phyloP scores from a whole-genome alignment of 2,888 invertebrate species.

The Cosmopolites sordidus region DNA sequence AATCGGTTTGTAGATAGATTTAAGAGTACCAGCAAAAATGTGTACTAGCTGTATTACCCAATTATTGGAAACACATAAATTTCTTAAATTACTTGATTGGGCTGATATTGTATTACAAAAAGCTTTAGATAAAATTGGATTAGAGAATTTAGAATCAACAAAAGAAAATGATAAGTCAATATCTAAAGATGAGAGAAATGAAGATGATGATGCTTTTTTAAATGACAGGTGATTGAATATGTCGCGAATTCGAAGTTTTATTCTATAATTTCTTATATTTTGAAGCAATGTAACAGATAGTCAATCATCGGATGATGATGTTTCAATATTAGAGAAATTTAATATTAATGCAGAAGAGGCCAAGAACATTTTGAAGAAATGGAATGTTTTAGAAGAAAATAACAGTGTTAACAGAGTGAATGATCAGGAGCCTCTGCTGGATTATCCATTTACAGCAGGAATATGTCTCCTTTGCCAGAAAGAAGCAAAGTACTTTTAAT shows the following conservation, averaged over 20 bases:
- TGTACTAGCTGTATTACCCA: slow-evolving; percentile 7
- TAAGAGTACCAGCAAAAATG: slow-evolving; percentile 6
- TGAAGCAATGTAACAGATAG: not conserved
- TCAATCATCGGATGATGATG: slow-evolving; percentile 15
- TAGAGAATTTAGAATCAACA: no score
- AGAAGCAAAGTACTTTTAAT: slow-evolving; percentile 4
- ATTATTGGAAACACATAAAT: slow-evolving; percentile 6
- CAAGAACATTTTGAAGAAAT: not conserved
- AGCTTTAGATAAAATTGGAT: slow-evolving; percentile 8
- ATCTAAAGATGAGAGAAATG: not conserved
- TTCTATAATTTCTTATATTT: not conserved
- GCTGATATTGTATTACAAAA: slow-evolving; percentile 4
- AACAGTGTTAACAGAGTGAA: not conserved
- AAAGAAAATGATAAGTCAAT: not conserved
- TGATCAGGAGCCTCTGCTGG: no score
- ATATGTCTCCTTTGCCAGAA: slow-evolving; percentile 12
- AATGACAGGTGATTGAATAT: not conserved
- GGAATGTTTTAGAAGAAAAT: not conserved
- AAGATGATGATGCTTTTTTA: not conserved
- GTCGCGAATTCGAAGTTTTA: no score
- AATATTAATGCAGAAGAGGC: slow-evolving; percentile 3
- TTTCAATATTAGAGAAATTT: slow-evolving; percentile 14
- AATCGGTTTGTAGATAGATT: no score
- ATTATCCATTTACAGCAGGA: no score
- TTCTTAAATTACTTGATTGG: slow-evolving; percentile 9